These are phyloP conservation scores for Caenorhabditis imperialis DNA, from an alignment of 2,888 invertebrate genomes.

Conservation along the genomic window DNA sequence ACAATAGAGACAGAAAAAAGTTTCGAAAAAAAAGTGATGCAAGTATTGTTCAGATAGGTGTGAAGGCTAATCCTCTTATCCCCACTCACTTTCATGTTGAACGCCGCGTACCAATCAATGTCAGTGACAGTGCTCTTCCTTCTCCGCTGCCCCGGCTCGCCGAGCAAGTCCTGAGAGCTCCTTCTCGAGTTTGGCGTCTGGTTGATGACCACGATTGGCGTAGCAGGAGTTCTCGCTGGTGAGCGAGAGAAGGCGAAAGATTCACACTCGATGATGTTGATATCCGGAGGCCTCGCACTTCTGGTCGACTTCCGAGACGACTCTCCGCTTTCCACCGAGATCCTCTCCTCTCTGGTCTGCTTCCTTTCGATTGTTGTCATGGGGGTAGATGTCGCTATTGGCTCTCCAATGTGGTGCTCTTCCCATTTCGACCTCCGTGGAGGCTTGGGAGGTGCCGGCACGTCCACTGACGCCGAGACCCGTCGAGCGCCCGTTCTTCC, in stretches of 20 bases:
- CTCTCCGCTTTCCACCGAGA: conserved; percentile 25
- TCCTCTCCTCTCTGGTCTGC: conserved; percentile 28
- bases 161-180: conserved; percentile 52
- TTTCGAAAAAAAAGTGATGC: conserved; percentile 2
- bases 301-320: conserved; percentile 37
- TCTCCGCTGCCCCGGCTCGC: conserved; percentile 34
- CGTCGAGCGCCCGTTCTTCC: conserved; percentile 4
- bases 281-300: conserved; percentile 47
- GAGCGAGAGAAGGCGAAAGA: conserved; percentile 19
- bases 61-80: conserved; percentile 32
- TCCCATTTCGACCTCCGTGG: conserved; percentile 46
- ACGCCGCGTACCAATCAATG: conserved; percentile 67
- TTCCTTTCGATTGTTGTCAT: conserved; percentile 56
- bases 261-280: conserved; percentile 47
- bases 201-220: conserved; percentile 64
- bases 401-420: conserved; percentile 44
- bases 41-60: conserved; percentile 13
- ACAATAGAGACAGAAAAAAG: too few species aligned
- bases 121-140: conserved; percentile 64
- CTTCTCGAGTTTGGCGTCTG: conserved; percentile 52
- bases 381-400: conserved; percentile 59
- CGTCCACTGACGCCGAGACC: conserved; percentile 13
- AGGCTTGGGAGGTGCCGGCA: conserved; percentile 56
- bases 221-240: conserved; percentile 40
- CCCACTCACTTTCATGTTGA: conserved; percentile 62